Percentiles rank a stretch among this genome's conserved stretches.
Conservation (phyloP, 2,888 invertebrate genomes). For the Philhelius pedissequus region DNA sequence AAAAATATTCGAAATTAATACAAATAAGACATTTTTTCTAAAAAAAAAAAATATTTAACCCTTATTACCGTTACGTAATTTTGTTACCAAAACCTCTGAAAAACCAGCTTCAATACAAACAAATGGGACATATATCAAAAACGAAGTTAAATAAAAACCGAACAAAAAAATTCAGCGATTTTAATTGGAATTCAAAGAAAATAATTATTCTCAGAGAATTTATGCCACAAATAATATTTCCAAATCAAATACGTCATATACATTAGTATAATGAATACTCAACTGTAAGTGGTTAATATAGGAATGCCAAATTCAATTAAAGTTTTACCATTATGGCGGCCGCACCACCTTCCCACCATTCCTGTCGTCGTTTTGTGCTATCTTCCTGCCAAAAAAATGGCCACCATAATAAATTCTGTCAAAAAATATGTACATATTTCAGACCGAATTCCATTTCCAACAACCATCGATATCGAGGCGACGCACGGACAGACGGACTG, state of each 20-base stretch:
- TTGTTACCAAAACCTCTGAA: too few relatives aligned
- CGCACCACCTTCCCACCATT: neutral
- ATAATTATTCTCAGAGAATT: conserved; percentile 24
- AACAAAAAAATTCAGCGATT: neutral
- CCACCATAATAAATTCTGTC: conserved; percentile 21
- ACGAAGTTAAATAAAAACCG: too few relatives aligned
- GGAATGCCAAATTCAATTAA: conserved; percentile 57
- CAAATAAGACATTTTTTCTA: too few relatives aligned
- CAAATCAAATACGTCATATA: neutral
- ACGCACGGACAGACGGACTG: neutral
- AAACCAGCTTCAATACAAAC: too few relatives aligned
- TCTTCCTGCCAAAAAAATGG: neutral
- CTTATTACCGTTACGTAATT: too few relatives aligned
- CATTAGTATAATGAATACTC: neutral
- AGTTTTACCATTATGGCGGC: conserved; percentile 37
- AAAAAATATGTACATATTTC: conserved; percentile 1
- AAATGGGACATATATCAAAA: too few relatives aligned
- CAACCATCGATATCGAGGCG: neutral
- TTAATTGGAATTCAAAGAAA: conserved; percentile 27
- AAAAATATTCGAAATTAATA: too few relatives aligned
- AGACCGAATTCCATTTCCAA: neutral
- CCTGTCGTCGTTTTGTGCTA: neutral
- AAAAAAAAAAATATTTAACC: too few relatives aligned
- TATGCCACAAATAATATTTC: conserved; percentile 3
- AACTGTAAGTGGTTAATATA: conserved; percentile 39